Conservation (phyloP, 2,888 invertebrate species). For the Eilema caniola region DNA sequence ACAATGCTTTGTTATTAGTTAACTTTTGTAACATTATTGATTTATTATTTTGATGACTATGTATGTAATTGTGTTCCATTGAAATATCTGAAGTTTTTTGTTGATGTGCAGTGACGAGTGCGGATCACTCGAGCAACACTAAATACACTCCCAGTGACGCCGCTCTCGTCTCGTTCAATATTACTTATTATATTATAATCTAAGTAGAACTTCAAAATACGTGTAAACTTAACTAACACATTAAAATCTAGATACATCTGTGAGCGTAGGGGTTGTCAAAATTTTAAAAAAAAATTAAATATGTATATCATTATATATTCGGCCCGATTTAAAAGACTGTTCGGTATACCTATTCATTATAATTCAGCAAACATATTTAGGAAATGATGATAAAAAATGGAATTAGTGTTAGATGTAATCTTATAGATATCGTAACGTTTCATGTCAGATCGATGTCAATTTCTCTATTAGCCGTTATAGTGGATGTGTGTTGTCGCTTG, state of each 20-base stretch:
- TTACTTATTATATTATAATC: constrained; percentile 54
- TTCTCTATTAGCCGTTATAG: constrained; percentile 69
- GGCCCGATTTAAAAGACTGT: constrained; percentile 91
- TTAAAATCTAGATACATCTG: constrained; percentile 78
- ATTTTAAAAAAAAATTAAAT: constrained; percentile 73
- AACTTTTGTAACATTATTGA: constrained; percentile 75
- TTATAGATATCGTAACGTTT: constrained; percentile 67
- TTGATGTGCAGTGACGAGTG: constrained; percentile 34
- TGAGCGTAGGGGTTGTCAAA: constrained; percentile 82
- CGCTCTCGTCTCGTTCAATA: constrained; percentile 39
- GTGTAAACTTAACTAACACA: constrained; percentile 73
- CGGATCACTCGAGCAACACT: constrained; percentile 22
- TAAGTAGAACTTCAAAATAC: constrained; percentile 64
- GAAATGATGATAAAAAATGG: constrained; percentile 62
- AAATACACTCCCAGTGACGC: not conserved
- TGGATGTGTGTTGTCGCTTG: constrained; percentile 67
- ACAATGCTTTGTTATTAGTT: constrained; percentile 84
- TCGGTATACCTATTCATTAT: constrained; percentile 88
- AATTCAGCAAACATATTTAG: constrained; percentile 76
- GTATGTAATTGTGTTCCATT: constrained; percentile 56
- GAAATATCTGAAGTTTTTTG: constrained; percentile 60
- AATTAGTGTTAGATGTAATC: constrained; percentile 75
- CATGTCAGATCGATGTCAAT: constrained; percentile 73
- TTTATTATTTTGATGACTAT: constrained; percentile 54
- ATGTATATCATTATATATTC: constrained; percentile 74